Percentiles rank a stretch among this genome's conserved stretches.
Conservation (phyloP, 2,888 invertebrate genomes). For the Amitus sp. region DNA sequence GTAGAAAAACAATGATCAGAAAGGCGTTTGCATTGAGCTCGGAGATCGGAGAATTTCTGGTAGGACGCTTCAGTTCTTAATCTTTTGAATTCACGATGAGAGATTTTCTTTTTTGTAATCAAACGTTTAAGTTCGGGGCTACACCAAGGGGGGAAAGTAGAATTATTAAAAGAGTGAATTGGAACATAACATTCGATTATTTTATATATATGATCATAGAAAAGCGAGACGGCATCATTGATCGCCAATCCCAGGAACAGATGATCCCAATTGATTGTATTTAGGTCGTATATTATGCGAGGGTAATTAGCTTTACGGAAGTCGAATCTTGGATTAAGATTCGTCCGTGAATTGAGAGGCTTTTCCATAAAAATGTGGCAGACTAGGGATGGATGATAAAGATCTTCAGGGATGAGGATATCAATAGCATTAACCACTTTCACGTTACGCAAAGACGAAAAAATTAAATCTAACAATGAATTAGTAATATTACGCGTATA, state of each 20-base stretch:
- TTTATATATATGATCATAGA: neutral
- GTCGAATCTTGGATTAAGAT: no score
- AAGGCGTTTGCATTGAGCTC: no score
- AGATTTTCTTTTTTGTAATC: neutral
- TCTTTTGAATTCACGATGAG: constrained; percentile 1
- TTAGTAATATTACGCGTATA: no score
- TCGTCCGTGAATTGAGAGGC: no score
- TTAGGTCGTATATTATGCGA: neutral
- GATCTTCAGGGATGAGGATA: no score
- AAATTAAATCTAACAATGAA: no score
- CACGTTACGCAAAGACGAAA: no score
- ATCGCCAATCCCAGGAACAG: neutral
- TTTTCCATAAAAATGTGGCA: neutral
- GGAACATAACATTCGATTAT: neutral
- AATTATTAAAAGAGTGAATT: no score
- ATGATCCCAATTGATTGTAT: neutral
- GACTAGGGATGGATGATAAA: neutral
- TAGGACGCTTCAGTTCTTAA: neutral
- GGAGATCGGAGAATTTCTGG: neutral
- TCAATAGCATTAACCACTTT: no score
- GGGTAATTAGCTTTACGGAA: no score
- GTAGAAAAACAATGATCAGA: neutral
- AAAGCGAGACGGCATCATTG: neutral
- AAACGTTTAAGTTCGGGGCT: neutral
- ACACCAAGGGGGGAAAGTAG: neutral